Conservation (phyloP, 2,113 vertebrate genomes). For the Circaetus cinerascens region DNA sequence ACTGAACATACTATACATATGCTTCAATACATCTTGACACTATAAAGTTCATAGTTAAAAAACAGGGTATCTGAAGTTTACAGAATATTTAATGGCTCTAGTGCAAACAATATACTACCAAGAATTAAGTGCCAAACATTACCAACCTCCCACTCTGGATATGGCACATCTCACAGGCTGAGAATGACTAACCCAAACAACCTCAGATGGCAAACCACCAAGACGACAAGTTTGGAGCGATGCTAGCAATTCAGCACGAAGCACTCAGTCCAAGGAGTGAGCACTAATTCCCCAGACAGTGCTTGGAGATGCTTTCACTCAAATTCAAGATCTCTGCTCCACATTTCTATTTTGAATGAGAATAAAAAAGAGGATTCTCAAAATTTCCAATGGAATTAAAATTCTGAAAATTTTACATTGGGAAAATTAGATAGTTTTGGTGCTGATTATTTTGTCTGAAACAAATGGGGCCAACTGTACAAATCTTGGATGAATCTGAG, state of each 20-base stretch:
- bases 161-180: background rate
- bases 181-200: background rate
- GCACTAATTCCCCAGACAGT: background rate
- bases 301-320: background rate
- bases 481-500: background rate
- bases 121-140: background rate
- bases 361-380: background rate
- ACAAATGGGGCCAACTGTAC: background rate
- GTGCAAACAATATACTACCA: background rate
- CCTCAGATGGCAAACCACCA: background rate
- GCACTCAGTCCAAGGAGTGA: background rate
- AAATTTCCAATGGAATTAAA: background rate
- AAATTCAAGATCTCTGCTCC: background rate
- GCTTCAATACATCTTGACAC: background rate
- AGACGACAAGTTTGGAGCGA: background rate
- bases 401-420: background rate
- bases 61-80: background rate
- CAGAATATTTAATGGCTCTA: background rate
- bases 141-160: background rate
- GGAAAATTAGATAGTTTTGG: background rate
- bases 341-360: background rate
- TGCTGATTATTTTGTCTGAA: background rate
- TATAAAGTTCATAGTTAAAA: background rate
- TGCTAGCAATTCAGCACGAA: background rate
- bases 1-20: background rate